Base-by-base conservation (phyloP, 2,888 invertebrate genomes). In the Deladenus siricidicola region DNA sequence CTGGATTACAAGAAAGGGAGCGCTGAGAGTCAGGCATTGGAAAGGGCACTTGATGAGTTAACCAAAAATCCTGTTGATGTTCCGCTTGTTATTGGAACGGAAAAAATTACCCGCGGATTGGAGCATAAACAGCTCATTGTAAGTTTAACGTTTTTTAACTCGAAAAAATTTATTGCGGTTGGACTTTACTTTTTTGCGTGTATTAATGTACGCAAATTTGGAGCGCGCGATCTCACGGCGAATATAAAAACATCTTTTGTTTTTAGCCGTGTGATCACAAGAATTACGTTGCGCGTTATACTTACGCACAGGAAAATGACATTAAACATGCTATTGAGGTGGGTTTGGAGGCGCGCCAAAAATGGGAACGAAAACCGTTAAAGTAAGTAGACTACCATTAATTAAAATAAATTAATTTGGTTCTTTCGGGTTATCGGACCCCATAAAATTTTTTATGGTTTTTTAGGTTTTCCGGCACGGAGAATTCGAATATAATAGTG, bases 41-140 rank as follows among this genome's bases (percentile, higher is more conserved):
- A 86, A 68, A 83, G 84, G 53, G 87, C 87, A 49, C 81, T 96
- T 45, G 23, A 64, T 45, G 56, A 59, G 24, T 55, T 56, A 28
- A 54, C 58, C n/a, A 47, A 54, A 19, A 58, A 56, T 24, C 45
- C 57, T 17, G 34, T 69, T 77, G 93, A 96, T 69, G 86, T 96
- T 63, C 96, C 98, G 8, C 88, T 98, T 79, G 86, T 94, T n/a
- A 90, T 98, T 79, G 96, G 93, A n/a, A 87, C 88, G 70, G 85
- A 94, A 80, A 87, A 87, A 57, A 72, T 76, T 49, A 71, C 65
- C 14, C 68, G 72, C 60, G 62, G 63, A 1, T 60, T 76, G 60
- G 76, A 76, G 51, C 62, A 23, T 51, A 43, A 58, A 23, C 62
- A 61, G 43, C 53, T 60, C 17, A 61, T 60, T 26, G 62, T 53